Conservation (phyloP, 2,888 invertebrate genomes). For the Molorchus minor region DNA sequence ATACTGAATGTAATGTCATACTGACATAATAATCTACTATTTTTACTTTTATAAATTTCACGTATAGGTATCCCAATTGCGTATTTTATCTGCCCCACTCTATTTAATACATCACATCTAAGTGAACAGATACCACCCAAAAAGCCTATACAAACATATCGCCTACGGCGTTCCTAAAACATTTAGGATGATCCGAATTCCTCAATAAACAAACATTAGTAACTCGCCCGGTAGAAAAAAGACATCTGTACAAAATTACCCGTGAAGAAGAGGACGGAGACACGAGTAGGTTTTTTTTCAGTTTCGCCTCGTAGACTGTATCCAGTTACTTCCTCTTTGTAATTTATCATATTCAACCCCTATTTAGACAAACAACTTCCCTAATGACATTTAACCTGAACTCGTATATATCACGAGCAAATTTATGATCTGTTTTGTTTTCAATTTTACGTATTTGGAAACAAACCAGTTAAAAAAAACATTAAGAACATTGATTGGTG, state of each 20-base stretch:
- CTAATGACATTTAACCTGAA: slow-evolving; percentile 47
- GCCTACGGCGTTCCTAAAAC: slow-evolving; percentile 33
- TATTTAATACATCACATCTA: too few relatives aligned
- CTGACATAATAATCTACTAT: too few relatives aligned
- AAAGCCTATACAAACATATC: slow-evolving; percentile 24
- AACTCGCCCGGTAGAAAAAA: slow-evolving; percentile 28
- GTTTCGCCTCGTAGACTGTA: slow-evolving; percentile 33
- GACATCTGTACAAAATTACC: not conserved
- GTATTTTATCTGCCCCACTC: too few relatives aligned
- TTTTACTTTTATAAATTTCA: too few relatives aligned
- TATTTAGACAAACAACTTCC: slow-evolving; percentile 54
- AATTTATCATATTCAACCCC: slow-evolving; percentile 51
- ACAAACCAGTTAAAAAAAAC: too few relatives aligned
- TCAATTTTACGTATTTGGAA: too few relatives aligned
- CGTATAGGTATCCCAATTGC: too few relatives aligned
- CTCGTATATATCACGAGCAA: slow-evolving; percentile 30
- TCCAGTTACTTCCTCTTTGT: slow-evolving; percentile 51
- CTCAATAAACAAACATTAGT: slow-evolving; percentile 32
- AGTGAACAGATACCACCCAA: slow-evolving; percentile 37
- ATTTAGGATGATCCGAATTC: slow-evolving; percentile 38
- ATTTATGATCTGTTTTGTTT: slow-evolving; percentile 35
- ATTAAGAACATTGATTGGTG: too few relatives aligned
- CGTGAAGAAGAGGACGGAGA: slow-evolving; percentile 2
- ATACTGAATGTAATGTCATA: too few relatives aligned
- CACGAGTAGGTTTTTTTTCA: slow-evolving; percentile 25